phyloP scores from a whole-genome alignment of 2,797 vertebrate genomes.

The Dermochelys coriacea region DNA sequence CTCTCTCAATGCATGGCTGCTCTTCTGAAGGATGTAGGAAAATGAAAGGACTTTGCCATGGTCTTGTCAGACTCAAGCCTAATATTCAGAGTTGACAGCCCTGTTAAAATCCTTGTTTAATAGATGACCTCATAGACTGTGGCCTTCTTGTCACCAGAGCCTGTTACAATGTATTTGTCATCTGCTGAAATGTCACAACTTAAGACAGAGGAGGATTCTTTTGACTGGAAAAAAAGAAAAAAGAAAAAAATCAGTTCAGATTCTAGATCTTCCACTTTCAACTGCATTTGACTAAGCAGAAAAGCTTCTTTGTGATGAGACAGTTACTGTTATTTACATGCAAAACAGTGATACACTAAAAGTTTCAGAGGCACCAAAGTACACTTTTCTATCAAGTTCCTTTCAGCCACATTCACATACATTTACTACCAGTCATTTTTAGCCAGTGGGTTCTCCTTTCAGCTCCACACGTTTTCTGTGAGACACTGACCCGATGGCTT shows the following conservation, averaged over 20 bases:
- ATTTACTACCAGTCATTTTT: background rate
- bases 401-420: background rate
- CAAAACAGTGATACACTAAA: background rate
- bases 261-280: background rate
- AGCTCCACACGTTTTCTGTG: no score
- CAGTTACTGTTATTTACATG: background rate
- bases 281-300: fast-evolving
- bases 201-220: slow-evolving; percentile 94
- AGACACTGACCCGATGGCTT: background rate
- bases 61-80: slow-evolving; percentile 4
- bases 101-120: slow-evolving; percentile 73
- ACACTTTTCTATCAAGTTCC: background rate
- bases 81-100: slow-evolving; percentile 52
- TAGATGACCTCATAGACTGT: slow-evolving; percentile 99
- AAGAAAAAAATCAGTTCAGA: background rate
- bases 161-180: slow-evolving; percentile 94
- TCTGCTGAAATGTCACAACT: slow-evolving; percentile 95
- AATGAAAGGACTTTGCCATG: background rate
- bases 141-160: slow-evolving; percentile 98
- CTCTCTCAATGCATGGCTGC: background rate
- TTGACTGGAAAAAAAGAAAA: slow-evolving; percentile 81
- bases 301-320: background rate
- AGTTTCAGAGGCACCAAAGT: background rate
- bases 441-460: background rate
- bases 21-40: no score